Conservation (phyloP, 1,140 invertebrate species). For the Triops longicaudatus region DNA sequence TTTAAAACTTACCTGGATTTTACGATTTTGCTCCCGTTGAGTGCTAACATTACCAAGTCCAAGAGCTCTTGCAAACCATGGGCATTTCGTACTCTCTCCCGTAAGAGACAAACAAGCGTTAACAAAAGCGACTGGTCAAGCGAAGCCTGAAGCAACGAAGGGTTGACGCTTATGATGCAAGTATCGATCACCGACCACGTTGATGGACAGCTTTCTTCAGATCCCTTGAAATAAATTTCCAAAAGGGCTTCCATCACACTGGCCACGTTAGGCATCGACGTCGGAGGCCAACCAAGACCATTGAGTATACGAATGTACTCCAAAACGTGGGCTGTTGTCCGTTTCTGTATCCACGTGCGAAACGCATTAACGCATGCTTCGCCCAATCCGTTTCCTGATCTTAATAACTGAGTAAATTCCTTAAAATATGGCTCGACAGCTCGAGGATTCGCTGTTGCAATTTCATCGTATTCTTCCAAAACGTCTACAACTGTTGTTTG, state of each 20-base stretch:
- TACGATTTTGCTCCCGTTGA: not conserved
- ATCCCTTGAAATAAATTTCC: not conserved
- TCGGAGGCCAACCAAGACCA: not conserved
- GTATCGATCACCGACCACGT: not conserved
- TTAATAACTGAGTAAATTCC: not conserved
- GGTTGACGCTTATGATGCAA: not conserved
- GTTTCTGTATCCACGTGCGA: not conserved
- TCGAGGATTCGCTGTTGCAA: not conserved
- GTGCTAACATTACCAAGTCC: not conserved
- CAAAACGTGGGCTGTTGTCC: not conserved
- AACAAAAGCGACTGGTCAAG: not conserved
- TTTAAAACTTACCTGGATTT: not conserved
- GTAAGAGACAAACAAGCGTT: not conserved
- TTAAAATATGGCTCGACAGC: not conserved
- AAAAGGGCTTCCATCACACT: not conserved
- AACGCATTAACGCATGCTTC: not conserved
- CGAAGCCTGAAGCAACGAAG: not conserved
- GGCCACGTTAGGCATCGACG: not conserved
- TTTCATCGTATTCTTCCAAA: not conserved
- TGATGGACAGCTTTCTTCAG: not conserved
- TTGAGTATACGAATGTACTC: not conserved
- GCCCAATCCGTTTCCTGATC: not conserved
- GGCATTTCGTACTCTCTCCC: not conserved
- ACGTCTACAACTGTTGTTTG: not conserved
- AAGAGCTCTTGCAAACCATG: not conserved